phyloP scores from a whole-genome alignment of 2,113 vertebrate species.

The Psilopsiagon aurifrons region DNA sequence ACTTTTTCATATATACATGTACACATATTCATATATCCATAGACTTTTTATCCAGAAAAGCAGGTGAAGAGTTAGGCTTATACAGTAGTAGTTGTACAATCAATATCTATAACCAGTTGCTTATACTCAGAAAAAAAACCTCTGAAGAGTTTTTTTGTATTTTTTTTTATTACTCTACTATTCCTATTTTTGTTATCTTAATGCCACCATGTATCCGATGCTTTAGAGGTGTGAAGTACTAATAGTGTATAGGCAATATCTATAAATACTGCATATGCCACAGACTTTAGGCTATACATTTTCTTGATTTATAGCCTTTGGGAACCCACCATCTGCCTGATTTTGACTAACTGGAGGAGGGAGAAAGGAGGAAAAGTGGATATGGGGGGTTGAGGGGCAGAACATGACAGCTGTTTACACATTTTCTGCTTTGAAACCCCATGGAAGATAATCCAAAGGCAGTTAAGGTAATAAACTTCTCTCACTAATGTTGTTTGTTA shows the following conservation, averaged over 20 bases:
- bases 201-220: background rate
- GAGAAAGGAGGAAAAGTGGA: background rate
- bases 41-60: background rate
- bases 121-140: background rate
- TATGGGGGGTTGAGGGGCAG: background rate
- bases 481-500: background rate
- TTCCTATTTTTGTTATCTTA: background rate
- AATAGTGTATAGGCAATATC: background rate
- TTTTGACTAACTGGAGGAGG: background rate
- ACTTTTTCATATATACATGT: background rate
- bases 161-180: background rate
- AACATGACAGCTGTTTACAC: background rate
- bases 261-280: background rate
- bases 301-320: background rate
- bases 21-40: background rate
- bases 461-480: background rate
- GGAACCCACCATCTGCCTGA: background rate
- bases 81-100: background rate
- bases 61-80: background rate
- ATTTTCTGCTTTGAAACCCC: conserved; percentile 1
- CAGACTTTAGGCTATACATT: background rate
- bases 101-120: background rate
- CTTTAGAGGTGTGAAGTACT: background rate
- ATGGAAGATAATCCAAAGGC: background rate
- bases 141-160: background rate